Evolutionary conservation across 2,113 vertebrate genomes (phyloP), one percentile per base, ranked within the genome.

Genomic region (Astatoreochromis straeleni): DNA sequence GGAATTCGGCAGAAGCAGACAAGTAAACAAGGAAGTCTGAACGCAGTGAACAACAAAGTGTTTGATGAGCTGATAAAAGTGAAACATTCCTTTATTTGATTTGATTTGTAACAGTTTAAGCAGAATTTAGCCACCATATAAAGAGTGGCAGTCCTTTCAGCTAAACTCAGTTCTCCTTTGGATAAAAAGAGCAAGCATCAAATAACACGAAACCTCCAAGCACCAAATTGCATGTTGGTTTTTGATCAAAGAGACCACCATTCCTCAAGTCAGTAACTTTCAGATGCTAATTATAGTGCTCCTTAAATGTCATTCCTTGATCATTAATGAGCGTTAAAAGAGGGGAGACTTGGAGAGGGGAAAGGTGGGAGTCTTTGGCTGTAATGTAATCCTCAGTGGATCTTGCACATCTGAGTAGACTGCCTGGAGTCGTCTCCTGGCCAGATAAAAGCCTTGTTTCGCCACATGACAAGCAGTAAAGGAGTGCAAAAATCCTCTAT

Each of bases 361-460:
- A 47, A 73, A 88, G 58, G 57, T 80, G 79, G 83, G 80, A 83
- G 65, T 90, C 35, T 78, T 29, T 87, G 90, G 85, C 63, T 93
- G 83, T 89, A 91, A 80, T 81, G 65, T 87, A 94, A 91, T 80
- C 81, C 87, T 88, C 45, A 19, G 47, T 83, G 83, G 68, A 29
- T 89, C 60, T 83, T 89, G 51, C 87, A 91, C 90, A 88, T 91
- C 85, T 93, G 94, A 94, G 91, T 45, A 93, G 95, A 94, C 93
- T 85, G 93, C 94, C 90, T 92, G 95, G 92, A 95, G 95, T 90
- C 93, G 13, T 93, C 84, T 92, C 93, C 95, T 49, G 85, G 90
- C 81, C 90, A 93, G 92, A 96, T 96, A 85, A 96, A 96, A 95
- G 95, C 82, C 87, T 87, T 2, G 9, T 89, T 82, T 78, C 89